Evolutionary conservation across 2,797 vertebrate species (phyloP).

Genomic region (Merluccius polli): DNA sequence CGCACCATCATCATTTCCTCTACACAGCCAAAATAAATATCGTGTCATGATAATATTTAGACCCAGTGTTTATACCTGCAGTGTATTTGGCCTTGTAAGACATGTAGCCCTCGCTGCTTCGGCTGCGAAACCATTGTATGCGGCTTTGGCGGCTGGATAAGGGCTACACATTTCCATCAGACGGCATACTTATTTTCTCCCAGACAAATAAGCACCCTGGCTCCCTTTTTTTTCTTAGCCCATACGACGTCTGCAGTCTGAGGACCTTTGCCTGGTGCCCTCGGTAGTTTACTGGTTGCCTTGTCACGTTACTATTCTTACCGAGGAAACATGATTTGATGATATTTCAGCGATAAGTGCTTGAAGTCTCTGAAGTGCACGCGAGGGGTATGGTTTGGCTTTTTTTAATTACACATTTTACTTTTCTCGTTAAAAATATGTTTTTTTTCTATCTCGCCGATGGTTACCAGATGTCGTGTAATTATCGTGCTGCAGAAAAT

Average conservation of each 20-base stretch:
- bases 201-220: constrained; percentile 48
- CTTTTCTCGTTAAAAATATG: neutral
- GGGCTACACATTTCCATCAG: constrained; percentile 35
- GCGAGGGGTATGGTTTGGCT: neutral
- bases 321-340: neutral
- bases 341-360: neutral
- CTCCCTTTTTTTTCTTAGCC: constrained; percentile 24
- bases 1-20: constrained; percentile 41
- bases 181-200: constrained; percentile 45
- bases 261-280: neutral
- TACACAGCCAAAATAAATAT: constrained; percentile 45
- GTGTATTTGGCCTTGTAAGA: constrained; percentile 48
- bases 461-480: neutral
- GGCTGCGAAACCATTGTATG: constrained; percentile 30
- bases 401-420: neutral
- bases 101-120: constrained; percentile 21
- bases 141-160: constrained; percentile 30
- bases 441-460: neutral
- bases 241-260: neutral
- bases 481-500: neutral
- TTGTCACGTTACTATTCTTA: neutral
- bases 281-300: neutral
- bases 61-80: constrained; percentile 40
- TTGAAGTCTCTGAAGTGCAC: neutral
- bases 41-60: constrained; percentile 47